Conservation (phyloP, 2,888 invertebrate species). For the Alloplasta piceator region DNA sequence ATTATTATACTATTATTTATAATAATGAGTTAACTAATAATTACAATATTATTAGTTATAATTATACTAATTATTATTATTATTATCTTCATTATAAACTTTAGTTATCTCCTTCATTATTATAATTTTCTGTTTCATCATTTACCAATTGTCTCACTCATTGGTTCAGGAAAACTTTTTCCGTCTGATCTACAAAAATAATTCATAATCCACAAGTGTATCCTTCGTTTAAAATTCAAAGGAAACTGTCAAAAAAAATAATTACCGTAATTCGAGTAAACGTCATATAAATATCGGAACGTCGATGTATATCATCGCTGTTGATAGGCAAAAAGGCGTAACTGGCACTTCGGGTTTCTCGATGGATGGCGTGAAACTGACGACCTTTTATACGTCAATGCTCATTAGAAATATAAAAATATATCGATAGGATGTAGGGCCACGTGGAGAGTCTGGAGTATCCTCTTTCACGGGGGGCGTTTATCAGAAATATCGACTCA, state of each 20-base stretch:
- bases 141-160: too few relatives aligned
- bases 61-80: too few relatives aligned
- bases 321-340: not conserved
- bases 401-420: not conserved
- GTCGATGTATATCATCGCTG: not conserved
- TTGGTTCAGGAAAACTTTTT: too few relatives aligned
- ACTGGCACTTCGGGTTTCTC: not conserved
- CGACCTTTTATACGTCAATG: not conserved
- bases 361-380: not conserved
- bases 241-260: slow-evolving; percentile 1
- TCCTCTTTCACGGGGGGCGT: slow-evolving; percentile 63
- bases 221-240: not conserved
- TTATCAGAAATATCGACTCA: slow-evolving; percentile 26
- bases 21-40: too few relatives aligned
- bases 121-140: too few relatives aligned
- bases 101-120: too few relatives aligned
- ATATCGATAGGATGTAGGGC: not conserved
- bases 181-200: too few relatives aligned
- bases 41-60: too few relatives aligned
- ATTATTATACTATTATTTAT: too few relatives aligned
- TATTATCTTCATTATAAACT: too few relatives aligned
- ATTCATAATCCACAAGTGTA: too few relatives aligned
- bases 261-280: slow-evolving; percentile 27
- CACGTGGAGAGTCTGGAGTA: slow-evolving; percentile 62
- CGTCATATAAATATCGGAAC: too few relatives aligned